Base-by-base conservation (phyloP, 2,113 vertebrate species). In the Aphelocoma coerulescens region DNA sequence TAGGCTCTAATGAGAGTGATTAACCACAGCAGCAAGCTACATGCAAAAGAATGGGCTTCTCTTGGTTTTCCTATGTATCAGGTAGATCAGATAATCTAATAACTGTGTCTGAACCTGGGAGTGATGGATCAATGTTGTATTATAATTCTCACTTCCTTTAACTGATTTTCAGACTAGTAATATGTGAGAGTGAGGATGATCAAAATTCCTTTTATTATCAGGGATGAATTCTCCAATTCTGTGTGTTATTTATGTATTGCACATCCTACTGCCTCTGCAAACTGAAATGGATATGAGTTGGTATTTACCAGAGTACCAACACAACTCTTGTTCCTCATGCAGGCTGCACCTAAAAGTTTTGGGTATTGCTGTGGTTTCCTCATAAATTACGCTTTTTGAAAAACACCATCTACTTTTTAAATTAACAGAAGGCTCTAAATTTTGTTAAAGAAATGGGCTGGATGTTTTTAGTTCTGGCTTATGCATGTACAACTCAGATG, bases 251-350 rank as follows among this genome's bases (percentile, higher is more conserved):
- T 19, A 1, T 10, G 10, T 20, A 2, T 11, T 27, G 10, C 21
- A 22, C 13, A 1, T 48, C 30, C 48, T 55, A 19, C 26, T 52
- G 27, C 33, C 46, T 82, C 72, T 82, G 39, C 30, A 68, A 37
- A 44, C 17, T 26, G n/a, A 35, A 61, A 51, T 8, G 1, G 1
- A 4, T 3, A 2, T 69, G 55, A 51, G 12, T n/a, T 0, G 0
- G 2, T 41, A 15, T 72, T 88, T 57, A 37, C 66, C 49, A 49
- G 49, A 49, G 13, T 26, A 49, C 3, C 23, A 54, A 30, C 35
- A 55, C 8, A 41, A 2, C 32, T 77, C 26, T 24, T 76, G 10
- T 61, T 94, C 39, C 54, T 65, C 8, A 3, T 23, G 13, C 41
- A 73, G 37, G 15, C 59, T 61, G 14, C 69, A 13, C 37, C 55